Evolutionary conservation across 64 coral and sea anemone genomes (phyloP), one percentile per base, ranked within the genome.

Genomic region (Stichodactyla helianthus): DNA sequence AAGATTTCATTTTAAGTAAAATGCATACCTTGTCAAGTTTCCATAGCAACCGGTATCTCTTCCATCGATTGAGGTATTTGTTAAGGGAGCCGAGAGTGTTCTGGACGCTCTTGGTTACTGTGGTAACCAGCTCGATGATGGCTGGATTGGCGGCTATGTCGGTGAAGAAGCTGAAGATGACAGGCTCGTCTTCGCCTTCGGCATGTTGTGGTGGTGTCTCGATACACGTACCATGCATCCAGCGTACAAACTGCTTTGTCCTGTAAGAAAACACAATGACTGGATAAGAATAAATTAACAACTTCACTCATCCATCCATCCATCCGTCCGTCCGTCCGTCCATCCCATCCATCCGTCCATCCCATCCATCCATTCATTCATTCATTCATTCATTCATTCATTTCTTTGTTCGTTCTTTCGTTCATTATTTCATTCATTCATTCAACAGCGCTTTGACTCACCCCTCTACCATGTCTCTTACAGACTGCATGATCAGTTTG

Each of bases 151-250:
- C 68, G 0, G 97, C 90, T 65, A 99, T 95, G 53, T 99, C 97
- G 10, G 97, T 92, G 26, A 99, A 99, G 88, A 99, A 99, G 70
- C 93, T 99, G 61, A 99, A 99, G 55, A 95, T 82, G 0, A 99
- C 97, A 0, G 97, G 97, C 57, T 99, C 97, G 55, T 99, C 97
- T 59, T 99, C 97, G 10, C 97, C 97, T 51, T 99, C 97, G n/a
- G 93, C 97, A 20, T 99, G 97, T 44, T 99, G 97, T 19, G 97
- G 97, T 22, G 97, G 97, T 18, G 97, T 95, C 55, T 99, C 97
- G n/a, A 99, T 87, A 27, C 97, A 99, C 2, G 97, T 99, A 26
- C 97, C 97, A 50, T 88, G 54, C 93, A 99, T 99, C 97, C 97
- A 99, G 0, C 97, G 93, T 25, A 99, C 97, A 91, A 99, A 99